Base-by-base conservation (phyloP, 2,113 vertebrate species). In the Lagopus leucura region DNA sequence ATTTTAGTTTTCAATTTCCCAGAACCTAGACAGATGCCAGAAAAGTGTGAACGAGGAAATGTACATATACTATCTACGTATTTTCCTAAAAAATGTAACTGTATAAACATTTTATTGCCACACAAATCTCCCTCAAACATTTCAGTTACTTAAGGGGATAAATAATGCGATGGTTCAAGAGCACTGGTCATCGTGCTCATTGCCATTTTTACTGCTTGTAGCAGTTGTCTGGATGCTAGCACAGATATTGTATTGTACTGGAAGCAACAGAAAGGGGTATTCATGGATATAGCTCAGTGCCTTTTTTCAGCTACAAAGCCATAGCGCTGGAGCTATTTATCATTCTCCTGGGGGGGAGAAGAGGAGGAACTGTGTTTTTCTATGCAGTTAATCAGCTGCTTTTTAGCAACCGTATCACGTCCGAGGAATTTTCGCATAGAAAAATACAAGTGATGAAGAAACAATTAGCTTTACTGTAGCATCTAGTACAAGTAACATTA, bases 211-310 rank as follows among this genome's bases (percentile, higher is more conserved):
- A 55, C 71, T 77, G 71, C 88, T 95, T 95, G 69, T n/a, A 93
- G 75, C 57, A 67, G 77, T 84, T 92, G 48, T 86, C 65, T 83
- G 82, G 77, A 97, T 96, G 88, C 34, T 79, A 89, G 75, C 76
- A 96, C 88, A 97, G 76, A 91, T 70, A 91, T 1, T 48, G 67
- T 71, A 90, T 89, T 97, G 90, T 94, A 89, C 67, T 50, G 64
- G 94, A 94, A 82, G 34, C 34, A 95, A 96, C 71, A 97, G 82
- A 96, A 94, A 86, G 57, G 67, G 25, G 3, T 52, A 95, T 94
- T 95, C 79, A 95, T 58, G 86, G 43, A 94, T 58, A 82, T 38
- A 95, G 74, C 93, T 92, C 81, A 88, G 34, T 91, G 94, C 67
- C 75, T 83, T 96, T 93, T 95, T 90, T 95, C 81, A 80, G 76